Conservation (phyloP, 2,797 vertebrate genomes). For the Emydoidea blandingii region DNA sequence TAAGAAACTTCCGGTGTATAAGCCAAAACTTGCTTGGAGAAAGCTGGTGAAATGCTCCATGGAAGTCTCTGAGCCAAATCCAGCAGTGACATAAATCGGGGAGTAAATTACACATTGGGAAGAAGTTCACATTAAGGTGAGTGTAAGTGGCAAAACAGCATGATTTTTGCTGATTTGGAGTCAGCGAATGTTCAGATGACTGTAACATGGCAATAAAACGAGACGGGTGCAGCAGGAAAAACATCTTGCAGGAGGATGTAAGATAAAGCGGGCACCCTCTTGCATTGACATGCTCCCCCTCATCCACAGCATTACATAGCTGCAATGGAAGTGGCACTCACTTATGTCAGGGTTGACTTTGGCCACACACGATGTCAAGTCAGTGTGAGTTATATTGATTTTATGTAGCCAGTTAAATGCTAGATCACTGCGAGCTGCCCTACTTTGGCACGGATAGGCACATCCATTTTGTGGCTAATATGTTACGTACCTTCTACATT, state of each 20-base stretch:
- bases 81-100: not conserved
- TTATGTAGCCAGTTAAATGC: not conserved
- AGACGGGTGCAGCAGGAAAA: not conserved
- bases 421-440: not conserved
- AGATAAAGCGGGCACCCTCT: not conserved
- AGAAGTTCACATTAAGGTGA: not conserved
- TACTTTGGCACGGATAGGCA: not conserved
- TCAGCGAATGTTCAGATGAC: not conserved
- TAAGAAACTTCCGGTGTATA: not conserved
- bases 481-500: not conserved
- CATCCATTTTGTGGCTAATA: not conserved
- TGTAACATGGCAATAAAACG: not conserved
- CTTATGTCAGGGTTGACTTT: not conserved
- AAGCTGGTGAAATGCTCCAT: not conserved
- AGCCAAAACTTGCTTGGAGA: not conserved
- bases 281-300: not conserved
- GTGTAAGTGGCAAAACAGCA: constrained; percentile 7
- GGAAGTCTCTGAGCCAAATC: not conserved
- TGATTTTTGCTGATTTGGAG: not conserved
- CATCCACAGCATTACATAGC: not conserved
- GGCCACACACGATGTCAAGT: not conserved
- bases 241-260: not conserved
- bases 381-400: not conserved
- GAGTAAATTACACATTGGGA: not conserved
- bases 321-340: not conserved